A percentile compares a stretch with the other conserved stretches of the same genome.
Evolutionary conservation across 2,797 vertebrate genomes (phyloP).

Genomic region (Mus caroli): DNA sequence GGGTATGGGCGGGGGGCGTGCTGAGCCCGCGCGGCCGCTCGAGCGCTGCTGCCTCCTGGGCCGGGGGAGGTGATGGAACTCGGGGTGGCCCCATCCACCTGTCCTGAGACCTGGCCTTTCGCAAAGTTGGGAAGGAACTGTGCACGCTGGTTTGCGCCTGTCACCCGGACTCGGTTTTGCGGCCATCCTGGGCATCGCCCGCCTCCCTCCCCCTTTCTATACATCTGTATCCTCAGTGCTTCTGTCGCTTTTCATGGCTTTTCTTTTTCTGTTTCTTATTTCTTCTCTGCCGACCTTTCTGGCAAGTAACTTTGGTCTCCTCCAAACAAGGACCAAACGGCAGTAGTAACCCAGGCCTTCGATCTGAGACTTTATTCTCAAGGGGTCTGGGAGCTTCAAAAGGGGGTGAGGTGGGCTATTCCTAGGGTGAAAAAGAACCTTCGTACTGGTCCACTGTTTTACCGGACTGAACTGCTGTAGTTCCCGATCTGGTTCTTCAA

Average conservation of each 20-base stretch:
- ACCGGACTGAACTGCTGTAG: not conserved
- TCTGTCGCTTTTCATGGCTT: not conserved
- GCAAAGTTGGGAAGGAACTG: not conserved
- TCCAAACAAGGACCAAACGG: not conserved
- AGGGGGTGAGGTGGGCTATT: not conserved
- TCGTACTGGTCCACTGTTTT: not conserved
- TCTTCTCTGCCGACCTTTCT: not conserved
- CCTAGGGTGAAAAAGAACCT: not conserved
- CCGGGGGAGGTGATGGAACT: not conserved
- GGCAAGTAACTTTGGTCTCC: slow-evolving; percentile 2
- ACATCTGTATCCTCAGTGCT: not conserved
- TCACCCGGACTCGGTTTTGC: not conserved
- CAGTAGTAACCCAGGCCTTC: not conserved
- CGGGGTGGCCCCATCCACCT: not conserved
- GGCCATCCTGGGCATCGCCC: not conserved
- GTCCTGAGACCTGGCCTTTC: not conserved
- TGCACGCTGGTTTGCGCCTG: not conserved
- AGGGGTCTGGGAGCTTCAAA: not conserved
- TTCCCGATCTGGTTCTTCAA: not conserved
- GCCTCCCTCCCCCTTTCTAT: not conserved
- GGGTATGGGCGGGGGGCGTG: not conserved
- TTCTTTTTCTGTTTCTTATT: not conserved
- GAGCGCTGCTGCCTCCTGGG: not conserved
- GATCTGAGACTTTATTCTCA: not conserved
- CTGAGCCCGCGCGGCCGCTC: not conserved